A percentile compares a stretch with the other conserved stretches of the same genome.
These are phyloP conservation scores for Diorhabda elongata DNA, from an alignment of 1,140 invertebrate genomes.

Conservation along the genomic window DNA sequence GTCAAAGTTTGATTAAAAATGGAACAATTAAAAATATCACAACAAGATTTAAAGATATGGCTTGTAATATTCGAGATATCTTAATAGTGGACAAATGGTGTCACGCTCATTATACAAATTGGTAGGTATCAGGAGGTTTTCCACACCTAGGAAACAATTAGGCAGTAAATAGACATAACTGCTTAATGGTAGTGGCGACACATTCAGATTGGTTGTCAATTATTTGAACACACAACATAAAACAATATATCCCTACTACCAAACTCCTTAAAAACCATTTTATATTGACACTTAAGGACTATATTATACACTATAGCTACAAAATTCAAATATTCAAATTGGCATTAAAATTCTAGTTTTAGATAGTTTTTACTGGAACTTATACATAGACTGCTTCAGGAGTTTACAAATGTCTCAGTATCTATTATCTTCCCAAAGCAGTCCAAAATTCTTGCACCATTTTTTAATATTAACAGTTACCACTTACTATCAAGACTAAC, in stretches of 20 bases:
- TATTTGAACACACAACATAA: conserved; percentile 42
- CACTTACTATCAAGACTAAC: conserved; percentile 24
- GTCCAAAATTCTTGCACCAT: conserved; percentile 11
- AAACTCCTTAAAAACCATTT: conserved; percentile 44
- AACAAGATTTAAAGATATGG: no score
- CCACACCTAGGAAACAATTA: conserved; percentile 13
- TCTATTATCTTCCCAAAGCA: conserved; percentile 7
- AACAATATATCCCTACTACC: conserved; percentile 45
- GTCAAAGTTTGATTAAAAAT: no score
- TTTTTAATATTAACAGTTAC: conserved; percentile 40
- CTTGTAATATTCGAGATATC: no score
- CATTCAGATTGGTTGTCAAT: conserved; percentile 44
- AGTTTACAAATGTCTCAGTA: conserved; percentile 30
- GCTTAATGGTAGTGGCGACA: conserved; percentile 12
- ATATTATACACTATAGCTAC: conserved; percentile 38
- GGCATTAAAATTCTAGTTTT: conserved; percentile 47
- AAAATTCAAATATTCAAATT: conserved; percentile 46
- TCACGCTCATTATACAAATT: background rate
- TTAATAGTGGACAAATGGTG: background rate
- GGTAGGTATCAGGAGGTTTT: background rate
- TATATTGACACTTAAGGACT: conserved; percentile 45
- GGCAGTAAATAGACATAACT: conserved; percentile 3
- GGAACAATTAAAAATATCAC: no score
- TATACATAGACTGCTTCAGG: conserved; percentile 36
- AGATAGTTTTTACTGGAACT: conserved; percentile 44